Conservation (phyloP, 2,797 vertebrate genomes). For the Sebastes goodei region DNA sequence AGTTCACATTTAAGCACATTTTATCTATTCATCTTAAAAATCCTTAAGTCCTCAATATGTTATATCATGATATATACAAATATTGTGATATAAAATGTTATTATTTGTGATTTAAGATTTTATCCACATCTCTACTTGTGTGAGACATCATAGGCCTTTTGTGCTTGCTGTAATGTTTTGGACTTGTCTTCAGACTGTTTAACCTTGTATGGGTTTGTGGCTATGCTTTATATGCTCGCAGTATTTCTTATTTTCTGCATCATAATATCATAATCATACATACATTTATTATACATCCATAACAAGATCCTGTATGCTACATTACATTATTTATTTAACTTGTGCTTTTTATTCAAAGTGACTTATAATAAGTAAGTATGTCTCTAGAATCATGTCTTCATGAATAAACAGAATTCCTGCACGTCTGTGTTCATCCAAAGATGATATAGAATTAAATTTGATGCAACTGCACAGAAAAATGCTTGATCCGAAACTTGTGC, state of each 20-base stretch:
- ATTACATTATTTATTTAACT: neutral
- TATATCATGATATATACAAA: neutral
- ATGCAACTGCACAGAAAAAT: neutral
- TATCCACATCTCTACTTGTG: neutral
- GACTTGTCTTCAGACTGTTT: neutral
- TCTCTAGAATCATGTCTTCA: neutral
- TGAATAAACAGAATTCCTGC: constrained; percentile 7
- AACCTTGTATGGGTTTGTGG: neutral
- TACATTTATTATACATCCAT: neutral
- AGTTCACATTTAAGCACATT: neutral
- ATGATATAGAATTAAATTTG: constrained; percentile 15
- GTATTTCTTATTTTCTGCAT: neutral
- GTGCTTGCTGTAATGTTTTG: neutral
- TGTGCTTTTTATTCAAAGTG: fast-evolving
- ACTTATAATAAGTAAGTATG: neutral
- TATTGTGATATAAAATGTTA: neutral
- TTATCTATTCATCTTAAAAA: neutral
- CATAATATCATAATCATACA: neutral
- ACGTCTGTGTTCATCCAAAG: neutral
- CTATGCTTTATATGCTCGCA: neutral
- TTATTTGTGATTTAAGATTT: neutral
- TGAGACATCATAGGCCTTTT: neutral
- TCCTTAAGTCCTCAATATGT: neutral
- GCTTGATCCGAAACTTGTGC: neutral
- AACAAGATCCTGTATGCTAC: neutral